Base-by-base conservation (phyloP, 2,113 vertebrate genomes). In the Aegotheles bennettii region DNA sequence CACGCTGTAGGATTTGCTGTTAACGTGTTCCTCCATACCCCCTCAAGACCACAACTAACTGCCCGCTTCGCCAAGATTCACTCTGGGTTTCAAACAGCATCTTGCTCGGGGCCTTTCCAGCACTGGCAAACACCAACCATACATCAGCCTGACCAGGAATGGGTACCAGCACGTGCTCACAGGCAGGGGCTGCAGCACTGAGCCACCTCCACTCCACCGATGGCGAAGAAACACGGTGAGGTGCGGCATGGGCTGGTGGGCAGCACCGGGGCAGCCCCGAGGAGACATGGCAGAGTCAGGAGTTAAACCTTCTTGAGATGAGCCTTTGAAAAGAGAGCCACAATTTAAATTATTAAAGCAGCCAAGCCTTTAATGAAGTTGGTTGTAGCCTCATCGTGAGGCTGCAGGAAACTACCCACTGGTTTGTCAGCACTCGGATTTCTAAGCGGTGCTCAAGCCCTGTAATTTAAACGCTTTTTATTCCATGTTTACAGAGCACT, bases 291-390 rank as follows among this genome's bases (percentile, higher is more conserved):
- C 26, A 87, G 65, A 85, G 68, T 48, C 61, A 95, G 31, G 71
- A 94, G 21, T 80, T 94, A 96, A 96, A n/a, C n/a, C n/a, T n/a
- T n/a, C n/a, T n/a, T n/a, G n/a, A n/a, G 81, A 85, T 51, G 90
- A 95, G 90, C 60, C 88, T 88, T 95, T 28, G 4, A 75, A 93
- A 67, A 94, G 71, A 92, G 80, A 87, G 51, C 69, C 79, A 90
- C 93, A 90, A 75, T 93, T 95, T 93, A 63, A 95, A 94, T 93
- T 96, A 95, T 93, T 96, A 96, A 96, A 96, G 68, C 69, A 94
- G 85, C 11, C 88, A 93, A 90, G 94, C 90, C 88, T 94, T 95
- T 95, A 96, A 97, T 92, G 90, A 95, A 96, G 90, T 91, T 84
- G 63, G 63, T 90, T 93, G 91, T 7, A 91, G 87, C 78, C 76